phyloP scores from a whole-genome alignment of 2,888 invertebrate genomes.

The Perithous albicinctus region DNA sequence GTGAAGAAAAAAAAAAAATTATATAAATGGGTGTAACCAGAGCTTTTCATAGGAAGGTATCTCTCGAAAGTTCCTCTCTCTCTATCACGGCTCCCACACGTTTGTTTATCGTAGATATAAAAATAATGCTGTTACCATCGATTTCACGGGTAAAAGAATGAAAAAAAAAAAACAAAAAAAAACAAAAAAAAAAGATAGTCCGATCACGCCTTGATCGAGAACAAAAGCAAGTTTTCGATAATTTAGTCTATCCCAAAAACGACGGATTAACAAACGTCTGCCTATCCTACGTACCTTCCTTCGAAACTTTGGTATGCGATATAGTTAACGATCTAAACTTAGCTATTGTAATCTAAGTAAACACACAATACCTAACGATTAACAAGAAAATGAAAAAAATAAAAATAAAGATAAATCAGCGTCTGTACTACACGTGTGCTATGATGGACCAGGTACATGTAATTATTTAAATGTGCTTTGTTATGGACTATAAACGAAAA shows the following conservation, averaged over 20 bases:
- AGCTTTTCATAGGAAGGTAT: conserved; percentile 74
- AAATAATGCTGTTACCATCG: neutral
- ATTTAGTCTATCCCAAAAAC: conserved; percentile 7
- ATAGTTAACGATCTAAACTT: conserved; percentile 73
- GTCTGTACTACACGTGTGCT: conserved; percentile 79
- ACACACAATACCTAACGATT: conserved; percentile 75
- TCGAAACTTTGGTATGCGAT: conserved; percentile 73
- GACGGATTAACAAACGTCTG: conserved; percentile 32
- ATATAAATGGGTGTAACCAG: conserved; percentile 66
- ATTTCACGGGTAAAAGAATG: neutral
- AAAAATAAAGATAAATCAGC: conserved; percentile 73
- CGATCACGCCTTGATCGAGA: conserved; percentile 8
- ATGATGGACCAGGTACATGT: conserved; percentile 79
- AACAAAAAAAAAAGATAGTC: conserved; percentile 18
- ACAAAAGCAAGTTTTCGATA: conserved; percentile 10
- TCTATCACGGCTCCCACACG: conserved; percentile 1
- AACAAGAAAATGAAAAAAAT: conserved; percentile 62
- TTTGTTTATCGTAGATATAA: conserved; percentile 7
- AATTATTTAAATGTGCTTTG: conserved; percentile 76
- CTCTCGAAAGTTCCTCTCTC: conserved; percentile 28
- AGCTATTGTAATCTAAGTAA: conserved; percentile 77
- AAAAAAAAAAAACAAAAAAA: too few species aligned
- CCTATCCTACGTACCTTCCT: conserved; percentile 68
- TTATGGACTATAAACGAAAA: conserved; percentile 68
- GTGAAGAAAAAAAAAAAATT: conserved; percentile 50